phyloP scores from a whole-genome alignment of 2,888 invertebrate species.

The Microchrysa polita region DNA sequence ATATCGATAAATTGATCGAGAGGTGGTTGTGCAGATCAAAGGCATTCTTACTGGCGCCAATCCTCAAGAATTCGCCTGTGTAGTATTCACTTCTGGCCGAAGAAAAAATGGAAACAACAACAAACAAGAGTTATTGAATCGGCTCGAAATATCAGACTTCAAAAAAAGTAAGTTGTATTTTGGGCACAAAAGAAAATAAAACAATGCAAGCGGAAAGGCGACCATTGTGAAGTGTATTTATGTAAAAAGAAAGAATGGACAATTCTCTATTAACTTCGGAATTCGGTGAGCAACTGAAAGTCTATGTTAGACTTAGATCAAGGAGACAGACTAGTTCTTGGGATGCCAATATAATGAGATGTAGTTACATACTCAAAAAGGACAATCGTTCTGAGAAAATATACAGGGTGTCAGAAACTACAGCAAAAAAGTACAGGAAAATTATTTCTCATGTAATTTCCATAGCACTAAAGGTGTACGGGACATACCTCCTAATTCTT shows the following conservation, averaged over 20 bases:
- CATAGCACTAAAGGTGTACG: no score
- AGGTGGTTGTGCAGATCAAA: constrained; percentile 27
- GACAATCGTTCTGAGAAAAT: no score
- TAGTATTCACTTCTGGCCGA: neutral
- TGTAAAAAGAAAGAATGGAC: no score
- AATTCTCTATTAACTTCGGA: neutral
- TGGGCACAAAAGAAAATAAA: neutral
- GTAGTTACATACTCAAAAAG: no score
- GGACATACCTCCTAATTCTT: no score
- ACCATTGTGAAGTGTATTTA: neutral
- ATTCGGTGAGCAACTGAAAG: neutral
- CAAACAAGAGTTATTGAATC: neutral
- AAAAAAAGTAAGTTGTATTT: constrained; percentile 12
- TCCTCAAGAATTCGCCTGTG: constrained; percentile 5
- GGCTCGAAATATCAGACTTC: neutral
- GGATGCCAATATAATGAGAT: no score
- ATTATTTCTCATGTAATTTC: no score
- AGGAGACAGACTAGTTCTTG: no score
- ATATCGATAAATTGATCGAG: neutral
- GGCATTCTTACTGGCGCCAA: constrained; percentile 29
- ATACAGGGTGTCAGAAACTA: no score
- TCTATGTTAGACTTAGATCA: no score
- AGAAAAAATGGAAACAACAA: no score
- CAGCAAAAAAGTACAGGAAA: no score
- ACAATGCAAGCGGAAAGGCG: neutral